phyloP scores from a whole-genome alignment of 2,113 vertebrate genomes.

The Castor canadensis region DNA sequence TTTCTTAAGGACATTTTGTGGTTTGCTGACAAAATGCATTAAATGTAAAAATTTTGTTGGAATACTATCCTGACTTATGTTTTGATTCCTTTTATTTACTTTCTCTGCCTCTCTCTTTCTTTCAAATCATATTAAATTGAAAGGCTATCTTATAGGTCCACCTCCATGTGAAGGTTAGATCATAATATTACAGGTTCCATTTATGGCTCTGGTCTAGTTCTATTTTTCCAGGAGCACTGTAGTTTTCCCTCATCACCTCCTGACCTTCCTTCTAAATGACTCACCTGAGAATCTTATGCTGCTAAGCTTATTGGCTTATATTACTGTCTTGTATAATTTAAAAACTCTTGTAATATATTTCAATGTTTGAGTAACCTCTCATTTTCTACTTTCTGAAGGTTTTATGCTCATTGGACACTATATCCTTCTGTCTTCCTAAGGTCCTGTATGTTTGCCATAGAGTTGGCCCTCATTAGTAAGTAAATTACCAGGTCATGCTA shows the following conservation, averaged over 20 bases:
- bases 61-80: not conserved
- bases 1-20: not conserved
- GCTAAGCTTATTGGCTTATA: not conserved
- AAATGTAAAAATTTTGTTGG: not conserved
- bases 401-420: not conserved
- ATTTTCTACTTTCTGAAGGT: not conserved
- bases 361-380: not conserved
- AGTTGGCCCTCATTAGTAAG: not conserved
- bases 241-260: not conserved
- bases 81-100: not conserved
- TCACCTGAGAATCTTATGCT: slow-evolving; percentile 2
- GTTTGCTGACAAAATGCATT: not conserved
- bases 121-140: not conserved
- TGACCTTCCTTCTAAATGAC: not conserved
- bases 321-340: slow-evolving; percentile 8
- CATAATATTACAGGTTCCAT: not conserved
- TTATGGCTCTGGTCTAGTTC: not conserved
- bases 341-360: not conserved
- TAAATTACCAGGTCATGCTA: not conserved
- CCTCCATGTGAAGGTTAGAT: not conserved
- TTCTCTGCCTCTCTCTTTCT: not conserved
- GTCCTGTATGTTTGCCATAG: not conserved
- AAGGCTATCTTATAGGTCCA: not conserved
- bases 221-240: not conserved
- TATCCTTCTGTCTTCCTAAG: not conserved